phyloP scores from a whole-genome alignment of 2,888 invertebrate genomes.

The Perithous albicinctus region DNA sequence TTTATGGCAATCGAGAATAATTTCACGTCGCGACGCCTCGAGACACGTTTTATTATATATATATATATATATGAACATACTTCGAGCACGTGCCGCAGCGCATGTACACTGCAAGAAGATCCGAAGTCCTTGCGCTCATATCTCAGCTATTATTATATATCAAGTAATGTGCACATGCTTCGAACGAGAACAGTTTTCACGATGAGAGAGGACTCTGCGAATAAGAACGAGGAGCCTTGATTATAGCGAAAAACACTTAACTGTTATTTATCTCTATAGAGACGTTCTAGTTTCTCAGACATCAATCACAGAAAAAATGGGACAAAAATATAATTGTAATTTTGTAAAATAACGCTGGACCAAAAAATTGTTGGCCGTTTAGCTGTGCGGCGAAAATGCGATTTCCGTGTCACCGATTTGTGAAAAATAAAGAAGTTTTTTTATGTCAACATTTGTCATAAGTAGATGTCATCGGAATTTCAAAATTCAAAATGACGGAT shows the following conservation, averaged over 20 bases:
- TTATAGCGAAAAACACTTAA: not conserved
- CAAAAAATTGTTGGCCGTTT: not conserved
- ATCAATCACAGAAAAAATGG: not conserved
- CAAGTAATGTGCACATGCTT: slow-evolving; percentile 16
- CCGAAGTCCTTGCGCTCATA: slow-evolving; percentile 56
- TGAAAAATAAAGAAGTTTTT: no score
- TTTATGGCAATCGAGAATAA: slow-evolving; percentile 58
- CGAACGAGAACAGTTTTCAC: not conserved
- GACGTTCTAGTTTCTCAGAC: not conserved
- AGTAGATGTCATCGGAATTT: no score
- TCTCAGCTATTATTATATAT: slow-evolving; percentile 26
- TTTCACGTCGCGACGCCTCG: slow-evolving; percentile 52
- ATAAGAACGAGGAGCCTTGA: slow-evolving; percentile 14
- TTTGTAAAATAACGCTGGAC: not conserved
- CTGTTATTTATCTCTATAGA: not conserved
- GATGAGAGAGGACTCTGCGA: not conserved
- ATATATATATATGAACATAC: no score
- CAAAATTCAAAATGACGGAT: no score
- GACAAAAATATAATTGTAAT: not conserved
- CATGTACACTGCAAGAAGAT: slow-evolving; percentile 24
- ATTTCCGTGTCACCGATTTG: no score
- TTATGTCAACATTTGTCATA: no score
- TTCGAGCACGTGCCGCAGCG: slow-evolving; percentile 40
- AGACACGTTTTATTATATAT: no score
- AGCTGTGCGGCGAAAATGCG: no score